Evolutionary conservation across 2,888 invertebrate species (phyloP).

Genomic region (Gandaritis pyraliata): DNA sequence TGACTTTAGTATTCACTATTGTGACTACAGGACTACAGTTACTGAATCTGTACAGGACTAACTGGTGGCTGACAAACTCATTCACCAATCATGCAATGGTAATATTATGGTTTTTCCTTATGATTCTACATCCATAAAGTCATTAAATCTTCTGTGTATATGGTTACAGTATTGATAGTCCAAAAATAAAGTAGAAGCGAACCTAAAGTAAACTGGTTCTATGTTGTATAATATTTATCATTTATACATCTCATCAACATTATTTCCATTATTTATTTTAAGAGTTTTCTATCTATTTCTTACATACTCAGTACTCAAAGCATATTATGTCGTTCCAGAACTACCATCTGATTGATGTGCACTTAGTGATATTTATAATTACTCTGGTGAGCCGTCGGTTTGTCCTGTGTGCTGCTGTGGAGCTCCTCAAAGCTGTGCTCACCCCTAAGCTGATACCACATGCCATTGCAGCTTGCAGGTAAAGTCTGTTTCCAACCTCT

Average conservation of each 20-base stretch:
- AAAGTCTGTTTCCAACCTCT: slow-evolving; percentile 1
- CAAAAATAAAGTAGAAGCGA: too few species aligned
- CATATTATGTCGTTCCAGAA: slow-evolving; percentile 87
- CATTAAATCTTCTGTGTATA: too few species aligned
- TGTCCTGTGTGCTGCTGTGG: slow-evolving; percentile 86
- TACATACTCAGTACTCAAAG: too few species aligned
- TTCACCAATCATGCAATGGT: slow-evolving; percentile 95
- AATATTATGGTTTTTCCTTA: slow-evolving; percentile 36
- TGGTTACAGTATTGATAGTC: too few species aligned
- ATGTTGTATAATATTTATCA: too few species aligned
- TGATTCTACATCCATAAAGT: too few species aligned
- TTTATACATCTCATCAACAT: too few species aligned
- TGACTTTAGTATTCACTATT: slow-evolving; percentile 92
- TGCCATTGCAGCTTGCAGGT: slow-evolving; percentile 66
- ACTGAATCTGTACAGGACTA: slow-evolving; percentile 96
- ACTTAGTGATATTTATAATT: slow-evolving; percentile 93
- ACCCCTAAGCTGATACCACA: slow-evolving; percentile 73
- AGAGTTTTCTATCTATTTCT: too few species aligned
- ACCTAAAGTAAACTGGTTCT: too few species aligned
- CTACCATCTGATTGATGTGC: slow-evolving; percentile 96
- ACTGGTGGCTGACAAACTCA: slow-evolving; percentile 98
- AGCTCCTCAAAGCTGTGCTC: slow-evolving; percentile 75
- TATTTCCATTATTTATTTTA: too few species aligned
- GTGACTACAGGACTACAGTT: slow-evolving; percentile 94
- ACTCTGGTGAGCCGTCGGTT: slow-evolving; percentile 92